A percentile compares a stretch with the other conserved stretches of the same genome.
Conservation (phyloP, 2,888 invertebrate genomes). For the Syrista parreyssii region DNA sequence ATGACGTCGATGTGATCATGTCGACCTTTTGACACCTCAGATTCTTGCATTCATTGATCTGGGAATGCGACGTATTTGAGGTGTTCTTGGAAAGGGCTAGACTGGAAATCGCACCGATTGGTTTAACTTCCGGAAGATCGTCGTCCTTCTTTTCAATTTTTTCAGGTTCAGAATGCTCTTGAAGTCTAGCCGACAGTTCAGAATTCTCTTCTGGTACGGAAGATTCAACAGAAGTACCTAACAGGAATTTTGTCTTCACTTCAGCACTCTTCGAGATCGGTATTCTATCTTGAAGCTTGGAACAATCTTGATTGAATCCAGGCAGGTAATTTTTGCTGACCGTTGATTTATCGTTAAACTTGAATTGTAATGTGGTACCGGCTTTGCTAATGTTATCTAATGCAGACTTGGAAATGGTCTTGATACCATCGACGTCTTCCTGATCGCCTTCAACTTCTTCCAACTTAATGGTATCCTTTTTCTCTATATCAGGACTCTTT, state of each 20-base stretch:
- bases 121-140: constrained; percentile 39
- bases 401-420: constrained; percentile 71
- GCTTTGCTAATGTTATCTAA: constrained; percentile 77
- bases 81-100: constrained; percentile 51
- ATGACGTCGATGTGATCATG: constrained; percentile 30
- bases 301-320: constrained; percentile 42
- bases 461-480: constrained; percentile 28
- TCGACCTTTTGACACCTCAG: constrained; percentile 52
- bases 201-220: background rate
- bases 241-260: background rate
- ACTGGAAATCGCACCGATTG: constrained; percentile 55
- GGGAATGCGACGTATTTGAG: constrained; percentile 43
- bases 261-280: constrained; percentile 9
- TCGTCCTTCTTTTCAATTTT: constrained; percentile 10
- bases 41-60: constrained; percentile 53
- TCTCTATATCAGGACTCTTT: constrained; percentile 11
- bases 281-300: constrained; percentile 11
- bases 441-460: constrained; percentile 33
- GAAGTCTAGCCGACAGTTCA: constrained; percentile 30
- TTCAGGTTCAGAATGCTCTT: constrained; percentile 35
- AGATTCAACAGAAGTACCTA: background rate
- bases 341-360: constrained; percentile 67
- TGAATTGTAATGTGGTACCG: constrained; percentile 75
- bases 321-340: constrained; percentile 59
- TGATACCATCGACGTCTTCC: constrained; percentile 55